Percentiles rank a stretch among this genome's conserved stretches.
phyloP scores from a whole-genome alignment of 2,888 invertebrate genomes.

The Torymus tubicola region DNA sequence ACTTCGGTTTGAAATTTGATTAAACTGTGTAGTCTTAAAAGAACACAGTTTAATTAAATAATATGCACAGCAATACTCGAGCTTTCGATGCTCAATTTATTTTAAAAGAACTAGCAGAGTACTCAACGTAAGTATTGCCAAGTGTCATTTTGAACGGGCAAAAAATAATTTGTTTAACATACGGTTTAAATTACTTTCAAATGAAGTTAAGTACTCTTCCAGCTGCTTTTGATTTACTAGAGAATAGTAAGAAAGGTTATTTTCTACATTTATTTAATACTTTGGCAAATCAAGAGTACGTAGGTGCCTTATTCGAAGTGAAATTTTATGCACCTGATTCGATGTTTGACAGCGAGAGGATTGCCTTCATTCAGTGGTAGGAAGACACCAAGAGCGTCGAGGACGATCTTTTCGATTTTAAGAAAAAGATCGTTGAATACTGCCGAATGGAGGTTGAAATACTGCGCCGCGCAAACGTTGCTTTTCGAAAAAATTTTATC shows the following conservation, averaged over 20 bases:
- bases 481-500: slow-evolving; percentile 59
- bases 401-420: background rate
- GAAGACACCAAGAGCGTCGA: background rate
- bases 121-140: no score
- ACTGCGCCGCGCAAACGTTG: slow-evolving; percentile 57
- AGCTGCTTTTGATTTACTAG: no score
- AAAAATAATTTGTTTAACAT: no score
- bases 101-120: no score
- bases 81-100: no score
- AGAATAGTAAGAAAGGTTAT: slow-evolving; percentile 58
- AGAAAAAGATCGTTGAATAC: slow-evolving; percentile 57
- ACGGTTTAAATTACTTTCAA: no score
- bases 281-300: slow-evolving; percentile 41
- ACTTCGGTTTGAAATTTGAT: no score
- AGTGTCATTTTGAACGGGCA: no score
- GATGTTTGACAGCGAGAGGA: slow-evolving; percentile 27
- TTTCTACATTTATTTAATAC: slow-evolving; percentile 62
- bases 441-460: slow-evolving; percentile 61
- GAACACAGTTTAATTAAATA: no score
- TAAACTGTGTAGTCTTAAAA: no score
- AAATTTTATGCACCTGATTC: slow-evolving; percentile 48
- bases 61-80: no score
- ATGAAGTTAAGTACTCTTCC: no score
- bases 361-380: slow-evolving; percentile 56
- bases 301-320: slow-evolving; percentile 36